Evolutionary conservation across 2,888 invertebrate genomes (phyloP), one percentile per base, ranked within the genome.

Genomic region (Girardia tigrina): DNA sequence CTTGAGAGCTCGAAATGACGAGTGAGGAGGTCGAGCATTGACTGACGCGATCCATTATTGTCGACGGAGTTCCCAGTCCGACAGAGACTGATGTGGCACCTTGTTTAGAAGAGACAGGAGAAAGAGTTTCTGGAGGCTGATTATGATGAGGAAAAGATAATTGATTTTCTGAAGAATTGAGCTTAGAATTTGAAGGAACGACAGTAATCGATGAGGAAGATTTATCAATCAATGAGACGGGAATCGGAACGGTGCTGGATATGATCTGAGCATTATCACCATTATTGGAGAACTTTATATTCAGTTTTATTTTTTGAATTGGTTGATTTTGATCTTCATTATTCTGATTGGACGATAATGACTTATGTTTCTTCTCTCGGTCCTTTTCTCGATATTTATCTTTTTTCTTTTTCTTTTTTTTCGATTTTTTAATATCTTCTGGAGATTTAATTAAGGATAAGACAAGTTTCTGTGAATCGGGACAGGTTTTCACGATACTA

Each of bases 321-420:
- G n/a, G n/a, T n/a, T n/a, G n/a, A n/a, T n/a, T n/a, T 56, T n/a
- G 56, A 20, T 56, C 56, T 56, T 56, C 56, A n/a, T 56, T 56
- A 20, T 56, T 23, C 23, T 56, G n/a, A 56, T 23, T 12, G n/a
- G n/a, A 20, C n/a, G n/a, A n/a, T n/a, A n/a, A n/a, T n/a, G 56
- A 56, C 23, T 56, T 56, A 56, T 56, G 56, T 56, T 56, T 56
- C 56, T 56, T 56, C 23, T 56, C 56, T 36, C 36, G 8, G 12
- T 26, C 72, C 26, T 77, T 77, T 69, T 77, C 75, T 42, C 77
- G 71, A 71, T 28, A 23, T 29, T 75, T 75, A 2, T 56, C 23
- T 14, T 76, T 56, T 42, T 77, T 76, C 23, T 77, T 73, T 23
- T 77, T 73, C 29, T 77, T 77, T 27, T 76, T 76, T 29, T 76